These are phyloP conservation scores for Luffia ferchaultella DNA, from an alignment of 2,888 invertebrate species.

Conservation along the genomic window DNA sequence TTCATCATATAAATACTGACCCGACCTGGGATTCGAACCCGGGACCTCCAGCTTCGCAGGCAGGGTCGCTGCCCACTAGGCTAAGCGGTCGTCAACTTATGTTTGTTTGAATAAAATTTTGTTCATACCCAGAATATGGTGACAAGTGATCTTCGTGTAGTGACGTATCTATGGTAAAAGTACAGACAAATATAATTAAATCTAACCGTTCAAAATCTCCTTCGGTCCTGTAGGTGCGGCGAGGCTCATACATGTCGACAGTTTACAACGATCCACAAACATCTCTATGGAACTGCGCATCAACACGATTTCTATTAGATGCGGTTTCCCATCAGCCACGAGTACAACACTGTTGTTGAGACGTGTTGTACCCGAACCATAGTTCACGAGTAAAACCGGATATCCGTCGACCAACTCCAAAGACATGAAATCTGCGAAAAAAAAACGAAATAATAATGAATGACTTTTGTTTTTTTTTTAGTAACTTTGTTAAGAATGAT, in stretches of 20 bases:
- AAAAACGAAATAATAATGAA: neutral
- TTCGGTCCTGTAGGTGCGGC: conserved; percentile 75
- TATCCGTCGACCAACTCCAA: conserved; percentile 86
- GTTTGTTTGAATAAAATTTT: too few relatives aligned
- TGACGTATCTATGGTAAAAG: too few relatives aligned
- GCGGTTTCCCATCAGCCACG: conserved; percentile 85
- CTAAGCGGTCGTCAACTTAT: too few relatives aligned
- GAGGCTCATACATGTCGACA: conserved; percentile 75
- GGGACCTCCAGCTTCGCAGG: too few relatives aligned
- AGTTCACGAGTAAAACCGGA: conserved; percentile 84
- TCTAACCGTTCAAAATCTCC: conserved; percentile 74
- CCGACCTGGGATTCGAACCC: too few relatives aligned
- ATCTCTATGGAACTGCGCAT: conserved; percentile 73
- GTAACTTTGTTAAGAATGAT: too few relatives aligned
- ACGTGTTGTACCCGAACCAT: conserved; percentile 83
- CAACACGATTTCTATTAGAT: conserved; percentile 83
- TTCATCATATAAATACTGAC: too few relatives aligned
- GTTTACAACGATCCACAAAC: conserved; percentile 79
- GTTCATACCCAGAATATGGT: too few relatives aligned
- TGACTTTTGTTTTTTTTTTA: too few relatives aligned
- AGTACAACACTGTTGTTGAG: conserved; percentile 74
- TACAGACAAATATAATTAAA: too few relatives aligned
- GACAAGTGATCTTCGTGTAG: too few relatives aligned
- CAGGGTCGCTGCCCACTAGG: too few relatives aligned
- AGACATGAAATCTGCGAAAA: conserved; percentile 82